phyloP scores from a whole-genome alignment of 2,113 vertebrate species.

The Pontoporia blainvillei region DNA sequence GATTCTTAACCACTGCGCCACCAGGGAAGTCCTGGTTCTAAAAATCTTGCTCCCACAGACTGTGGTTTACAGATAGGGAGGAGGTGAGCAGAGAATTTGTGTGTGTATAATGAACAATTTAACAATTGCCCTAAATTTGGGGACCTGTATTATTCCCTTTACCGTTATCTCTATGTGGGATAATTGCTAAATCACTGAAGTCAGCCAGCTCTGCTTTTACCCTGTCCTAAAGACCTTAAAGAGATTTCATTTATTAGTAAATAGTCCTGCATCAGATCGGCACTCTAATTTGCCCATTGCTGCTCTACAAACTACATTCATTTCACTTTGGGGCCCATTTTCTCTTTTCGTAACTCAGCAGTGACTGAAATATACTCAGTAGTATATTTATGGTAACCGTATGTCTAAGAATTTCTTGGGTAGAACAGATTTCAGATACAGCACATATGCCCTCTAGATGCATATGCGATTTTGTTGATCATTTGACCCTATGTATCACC shows the following conservation, averaged over 20 bases:
- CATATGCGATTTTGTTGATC: background rate
- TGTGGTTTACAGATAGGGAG: background rate
- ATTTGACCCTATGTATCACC: background rate
- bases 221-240: background rate
- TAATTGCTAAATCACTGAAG: background rate
- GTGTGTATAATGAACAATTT: background rate
- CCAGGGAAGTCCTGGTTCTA: background rate
- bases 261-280: background rate
- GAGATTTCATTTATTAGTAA: background rate
- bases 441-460: background rate
- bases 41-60: background rate
- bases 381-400: background rate
- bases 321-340: background rate
- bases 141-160: background rate
- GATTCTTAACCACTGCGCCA: too few species aligned
- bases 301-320: background rate
- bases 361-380: background rate
- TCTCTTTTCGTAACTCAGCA: background rate
- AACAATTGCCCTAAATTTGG: background rate
- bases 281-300: background rate
- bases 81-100: background rate
- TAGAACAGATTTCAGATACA: background rate
- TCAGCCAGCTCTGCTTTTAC: background rate
- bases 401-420: background rate
- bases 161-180: background rate